Evolutionary conservation across 2,888 invertebrate genomes (phyloP).

Genomic region (Heliconius sara): DNA sequence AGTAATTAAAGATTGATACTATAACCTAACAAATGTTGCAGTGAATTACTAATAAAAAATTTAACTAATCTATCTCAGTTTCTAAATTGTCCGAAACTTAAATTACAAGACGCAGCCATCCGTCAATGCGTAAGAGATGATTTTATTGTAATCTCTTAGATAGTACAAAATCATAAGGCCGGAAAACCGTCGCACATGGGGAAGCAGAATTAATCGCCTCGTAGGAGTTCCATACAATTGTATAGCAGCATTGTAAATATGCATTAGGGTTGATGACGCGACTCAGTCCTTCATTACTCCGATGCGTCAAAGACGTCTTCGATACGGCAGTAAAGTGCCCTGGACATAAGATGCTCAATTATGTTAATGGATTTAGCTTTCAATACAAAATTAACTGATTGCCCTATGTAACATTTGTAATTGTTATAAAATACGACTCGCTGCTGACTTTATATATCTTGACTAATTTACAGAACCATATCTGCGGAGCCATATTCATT

Average conservation of each 20-base stretch:
- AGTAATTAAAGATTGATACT: neutral
- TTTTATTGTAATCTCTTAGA: constrained; percentile 48
- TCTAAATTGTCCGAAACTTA: constrained; percentile 18
- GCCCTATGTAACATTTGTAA: constrained; percentile 4
- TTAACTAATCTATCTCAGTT: neutral
- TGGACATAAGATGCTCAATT: constrained; percentile 78
- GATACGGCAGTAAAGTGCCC: constrained; percentile 73
- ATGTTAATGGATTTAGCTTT: constrained; percentile 77
- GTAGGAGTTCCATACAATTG: constrained; percentile 58
- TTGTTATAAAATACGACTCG: neutral
- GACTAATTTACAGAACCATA: neutral
- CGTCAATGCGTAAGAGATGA: constrained; percentile 47
- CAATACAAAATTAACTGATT: constrained; percentile 54
- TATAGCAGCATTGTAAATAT: constrained; percentile 68
- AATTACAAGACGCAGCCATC: constrained; percentile 47
- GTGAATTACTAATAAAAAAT: neutral
- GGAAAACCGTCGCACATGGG: constrained; percentile 55
- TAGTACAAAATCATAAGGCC: constrained; percentile 57
- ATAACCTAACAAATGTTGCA: neutral
- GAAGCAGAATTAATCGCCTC: constrained; percentile 61
- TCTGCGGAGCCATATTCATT: constrained; percentile 60
- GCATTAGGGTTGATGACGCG: constrained; percentile 69
- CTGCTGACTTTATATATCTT: neutral
- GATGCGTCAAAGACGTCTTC: constrained; percentile 75
- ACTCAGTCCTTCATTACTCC: constrained; percentile 72